Evolutionary conservation across 2,797 vertebrate species (phyloP), one percentile per base, ranked within the genome.

Genomic region (Enteromius argenteus): DNA sequence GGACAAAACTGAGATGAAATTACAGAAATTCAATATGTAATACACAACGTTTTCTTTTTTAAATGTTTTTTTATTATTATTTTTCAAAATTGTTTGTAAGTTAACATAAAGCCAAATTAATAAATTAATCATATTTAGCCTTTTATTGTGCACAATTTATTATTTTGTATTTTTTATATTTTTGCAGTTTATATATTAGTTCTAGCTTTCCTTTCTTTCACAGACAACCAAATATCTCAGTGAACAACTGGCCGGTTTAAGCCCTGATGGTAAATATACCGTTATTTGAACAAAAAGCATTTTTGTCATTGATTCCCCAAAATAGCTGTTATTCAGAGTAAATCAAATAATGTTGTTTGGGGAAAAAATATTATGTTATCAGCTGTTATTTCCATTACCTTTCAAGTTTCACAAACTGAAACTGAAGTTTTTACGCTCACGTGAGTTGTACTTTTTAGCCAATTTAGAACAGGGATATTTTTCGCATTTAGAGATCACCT

Each of bases 1-100:
- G 81, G 79, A 5, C 58, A 71, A 62, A 13, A 90, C 80, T 71
- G 82, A 87, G 84, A 89, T 73, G 83, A 71, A 83, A 35, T 53
- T 30, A 21, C 32, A 76, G 4, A 68, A 68, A 69, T 35, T 39
- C 23, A 71, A 42, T 76, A 60, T 76, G 19, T 53, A 56, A 39
- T 68, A 53, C 37, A 32, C 0, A 2, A n/a, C 10, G 6, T 37
- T 5, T 46, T 56, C 32, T 79, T 7, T 30, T 39, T n/a, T 72
- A 86, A 79, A 88, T 2, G 5, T n/a, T 35, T 53, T 64, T 17
- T 8, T 64, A 23, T 49, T 49, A 8, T 60, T 5, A 14, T 14
- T 14, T 14, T 14, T 13, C 1, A 27, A 72, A 49, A 49, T n/a
- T 23, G 39, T 21, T 23, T 71, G 11, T 15, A 23, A 27, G 23